Percentiles rank a stretch among this genome's conserved stretches.
Conservation (phyloP, 2,797 vertebrate genomes). For the Poeciliopsis turneri region DNA sequence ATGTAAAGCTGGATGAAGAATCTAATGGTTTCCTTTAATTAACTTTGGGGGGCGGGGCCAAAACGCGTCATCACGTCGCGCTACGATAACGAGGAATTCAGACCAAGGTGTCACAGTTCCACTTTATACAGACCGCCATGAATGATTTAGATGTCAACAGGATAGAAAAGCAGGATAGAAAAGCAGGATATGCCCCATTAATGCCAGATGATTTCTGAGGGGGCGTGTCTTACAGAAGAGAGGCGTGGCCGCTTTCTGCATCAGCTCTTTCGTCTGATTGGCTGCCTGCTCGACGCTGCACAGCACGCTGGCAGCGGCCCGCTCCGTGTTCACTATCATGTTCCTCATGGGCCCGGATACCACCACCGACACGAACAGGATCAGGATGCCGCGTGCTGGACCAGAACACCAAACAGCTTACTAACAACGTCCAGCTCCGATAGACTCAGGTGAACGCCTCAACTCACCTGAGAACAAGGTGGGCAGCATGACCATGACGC, state of each 20-base stretch:
- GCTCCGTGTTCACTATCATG: slow-evolving; percentile 82
- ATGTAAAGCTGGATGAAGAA: no score
- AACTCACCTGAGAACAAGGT: slow-evolving; percentile 83
- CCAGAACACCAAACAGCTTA: background rate
- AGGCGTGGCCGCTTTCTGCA: slow-evolving; percentile 78
- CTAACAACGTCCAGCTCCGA: background rate
- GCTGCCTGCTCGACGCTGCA: slow-evolving; percentile 87
- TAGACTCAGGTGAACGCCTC: background rate
- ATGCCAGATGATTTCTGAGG: no score
- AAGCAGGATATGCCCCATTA: no score
- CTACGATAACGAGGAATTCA: no score
- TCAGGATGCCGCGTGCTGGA: slow-evolving; percentile 83
- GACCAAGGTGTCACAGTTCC: no score
- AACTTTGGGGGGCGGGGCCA: no score
- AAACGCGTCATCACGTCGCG: no score
- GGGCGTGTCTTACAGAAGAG: slow-evolving; percentile 82
- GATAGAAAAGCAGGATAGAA: no score
- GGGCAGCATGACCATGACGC: slow-evolving; percentile 82
- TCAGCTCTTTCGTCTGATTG: slow-evolving; percentile 86
- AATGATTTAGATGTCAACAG: no score
- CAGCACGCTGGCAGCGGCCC: slow-evolving; percentile 80
- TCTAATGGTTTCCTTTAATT: no score
- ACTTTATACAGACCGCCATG: no score
- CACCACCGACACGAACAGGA: slow-evolving; percentile 79
- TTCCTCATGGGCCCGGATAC: slow-evolving; percentile 87